Base-by-base conservation (phyloP, 2,113 vertebrate species). In the Cyphomyrus discorhynchus region DNA sequence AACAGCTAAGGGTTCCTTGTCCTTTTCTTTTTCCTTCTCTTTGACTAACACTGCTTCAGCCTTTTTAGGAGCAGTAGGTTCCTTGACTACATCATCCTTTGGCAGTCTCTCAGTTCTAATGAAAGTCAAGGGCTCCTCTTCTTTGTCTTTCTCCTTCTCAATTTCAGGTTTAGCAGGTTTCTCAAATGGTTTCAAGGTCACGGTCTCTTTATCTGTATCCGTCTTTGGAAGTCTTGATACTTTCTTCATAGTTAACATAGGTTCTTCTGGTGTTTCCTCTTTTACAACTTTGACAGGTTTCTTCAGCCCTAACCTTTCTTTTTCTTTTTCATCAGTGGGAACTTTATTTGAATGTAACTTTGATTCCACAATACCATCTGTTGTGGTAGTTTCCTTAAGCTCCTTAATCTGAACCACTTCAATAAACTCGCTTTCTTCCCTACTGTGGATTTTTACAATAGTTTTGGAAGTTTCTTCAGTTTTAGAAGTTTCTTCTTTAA, bases 1-100 rank as follows among this genome's bases (percentile, higher is more conserved):
- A 21, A 62, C 19, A 24, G 58, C 80, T 24, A 91, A 39, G 5
- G 85, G n/a, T 90, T 94, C 94, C 87, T 96, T 94, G 15, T 94
- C 93, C 56, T 92, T 90, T 97, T 97, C 93, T 95, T 97, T 95
- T 93, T 95, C 95, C 90, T 92, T 91, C 19, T 94, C 97, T 92
- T 93, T 94, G 62, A 92, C 90, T 39, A 91, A 85, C 50, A 94
- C 94, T 35, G 93, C 53, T 13, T 66, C 62, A 88, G 88, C 1
- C 35, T 94, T 95, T 91, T 93, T 92, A 42, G 90, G 89, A 27
- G 3, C 58, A 88, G 86, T 31, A 88, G 92, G 90, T 91, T 93
- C 95, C 91, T 93, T 95, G 62, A 87, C 7, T 83, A 93, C 92
- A 42, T 90, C 88, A 10, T 94, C 92, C 91, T 86, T 62, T 62